phyloP scores from a whole-genome alignment of 2,888 invertebrate genomes.

The Lithophane semibrunnea region DNA sequence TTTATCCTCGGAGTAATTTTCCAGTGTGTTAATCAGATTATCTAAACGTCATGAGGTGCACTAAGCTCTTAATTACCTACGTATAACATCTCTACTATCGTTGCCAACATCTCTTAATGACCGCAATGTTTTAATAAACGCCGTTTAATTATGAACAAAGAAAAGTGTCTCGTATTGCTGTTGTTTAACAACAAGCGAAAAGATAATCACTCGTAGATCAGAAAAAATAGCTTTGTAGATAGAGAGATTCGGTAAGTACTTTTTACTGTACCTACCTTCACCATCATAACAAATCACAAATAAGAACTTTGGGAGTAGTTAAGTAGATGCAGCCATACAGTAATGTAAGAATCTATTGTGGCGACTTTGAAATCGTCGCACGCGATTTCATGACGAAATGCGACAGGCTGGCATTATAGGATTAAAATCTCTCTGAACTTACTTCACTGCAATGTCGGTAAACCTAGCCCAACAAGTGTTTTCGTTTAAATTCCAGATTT shows the following conservation, averaged over 20 bases:
- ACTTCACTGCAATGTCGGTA: neutral
- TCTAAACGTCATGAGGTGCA: conserved; percentile 72
- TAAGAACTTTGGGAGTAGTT: neutral
- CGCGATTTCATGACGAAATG: conserved; percentile 11
- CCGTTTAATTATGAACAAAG: conserved; percentile 34
- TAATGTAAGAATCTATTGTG: conserved; percentile 4
- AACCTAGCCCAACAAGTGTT: neutral
- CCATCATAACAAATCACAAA: neutral
- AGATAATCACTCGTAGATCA: conserved; percentile 7
- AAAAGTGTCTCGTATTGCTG: conserved; percentile 17
- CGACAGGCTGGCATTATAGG: conserved; percentile 1
- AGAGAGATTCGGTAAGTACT: neutral
- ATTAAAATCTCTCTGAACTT: neutral
- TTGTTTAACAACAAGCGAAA: conserved; percentile 13
- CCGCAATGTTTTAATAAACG: conserved; percentile 43
- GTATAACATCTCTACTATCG: conserved; percentile 64
- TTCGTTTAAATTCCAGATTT: neutral
- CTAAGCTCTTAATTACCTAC: conserved; percentile 79
- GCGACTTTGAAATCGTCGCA: conserved; percentile 27
- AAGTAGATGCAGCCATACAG: neutral
- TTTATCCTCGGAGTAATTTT: conserved; percentile 80
- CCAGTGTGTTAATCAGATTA: conserved; percentile 75
- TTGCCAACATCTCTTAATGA: conserved; percentile 50
- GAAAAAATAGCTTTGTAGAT: neutral
- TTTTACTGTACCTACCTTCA: neutral